Evolutionary conservation across 2,888 invertebrate genomes (phyloP).

Genomic region (Gymnocheta viridis): DNA sequence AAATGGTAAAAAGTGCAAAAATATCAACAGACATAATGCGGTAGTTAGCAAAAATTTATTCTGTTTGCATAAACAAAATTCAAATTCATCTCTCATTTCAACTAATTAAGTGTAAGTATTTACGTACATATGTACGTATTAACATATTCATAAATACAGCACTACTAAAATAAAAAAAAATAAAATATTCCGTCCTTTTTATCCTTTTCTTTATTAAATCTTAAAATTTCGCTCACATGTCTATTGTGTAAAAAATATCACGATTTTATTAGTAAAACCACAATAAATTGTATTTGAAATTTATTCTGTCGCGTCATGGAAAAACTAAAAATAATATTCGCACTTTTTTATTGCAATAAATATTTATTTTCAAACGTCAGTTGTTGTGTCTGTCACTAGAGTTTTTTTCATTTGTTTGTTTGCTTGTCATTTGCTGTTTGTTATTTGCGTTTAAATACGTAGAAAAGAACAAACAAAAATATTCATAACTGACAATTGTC

Average conservation of each 20-base stretch:
- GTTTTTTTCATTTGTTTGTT: background rate
- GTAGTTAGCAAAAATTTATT: background rate
- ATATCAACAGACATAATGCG: background rate
- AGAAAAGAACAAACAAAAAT: slow-evolving; percentile 21
- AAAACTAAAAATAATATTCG: slow-evolving; percentile 44
- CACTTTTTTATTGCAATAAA: slow-evolving; percentile 23
- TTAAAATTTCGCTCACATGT: slow-evolving; percentile 49
- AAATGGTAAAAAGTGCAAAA: background rate
- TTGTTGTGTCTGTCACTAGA: slow-evolving; percentile 7
- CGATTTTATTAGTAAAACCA: background rate
- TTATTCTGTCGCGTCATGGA: slow-evolving; percentile 19
- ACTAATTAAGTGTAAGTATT: background rate
- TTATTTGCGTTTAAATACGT: background rate
- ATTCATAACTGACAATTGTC: slow-evolving; percentile 52
- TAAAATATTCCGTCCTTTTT: background rate
- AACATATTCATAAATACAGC: background rate
- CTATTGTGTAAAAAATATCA: background rate
- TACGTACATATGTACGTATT: background rate
- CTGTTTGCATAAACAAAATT: background rate
- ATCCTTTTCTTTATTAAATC: background rate
- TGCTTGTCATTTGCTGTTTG: background rate
- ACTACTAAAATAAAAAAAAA: background rate
- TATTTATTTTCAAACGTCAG: slow-evolving; percentile 20
- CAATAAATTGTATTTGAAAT: slow-evolving; percentile 10
- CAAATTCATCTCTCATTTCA: background rate